These are phyloP conservation scores for Equus quagga DNA, from an alignment of 2,113 vertebrate genomes.

Conservation along the genomic window DNA sequence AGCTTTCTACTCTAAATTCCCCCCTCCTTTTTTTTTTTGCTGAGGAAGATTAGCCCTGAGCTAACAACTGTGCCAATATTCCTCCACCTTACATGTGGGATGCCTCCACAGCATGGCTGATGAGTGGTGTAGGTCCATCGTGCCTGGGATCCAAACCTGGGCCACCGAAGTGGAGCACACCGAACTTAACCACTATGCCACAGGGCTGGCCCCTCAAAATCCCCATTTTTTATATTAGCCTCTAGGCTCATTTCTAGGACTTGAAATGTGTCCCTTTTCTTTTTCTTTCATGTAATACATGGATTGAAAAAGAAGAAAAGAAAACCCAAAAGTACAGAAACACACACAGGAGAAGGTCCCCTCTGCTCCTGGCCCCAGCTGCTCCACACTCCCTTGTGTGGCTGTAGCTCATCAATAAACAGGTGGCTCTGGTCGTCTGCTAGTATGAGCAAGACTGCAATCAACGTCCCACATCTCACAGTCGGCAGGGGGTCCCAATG, in stretches of 20 bases:
- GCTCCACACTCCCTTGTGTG: accelerated
- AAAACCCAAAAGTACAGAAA: not conserved
- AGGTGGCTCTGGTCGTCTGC: not conserved
- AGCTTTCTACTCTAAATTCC: not conserved
- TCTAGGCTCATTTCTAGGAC: not conserved
- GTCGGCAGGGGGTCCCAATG: accelerated
- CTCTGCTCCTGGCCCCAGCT: not conserved
- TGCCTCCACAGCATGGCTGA: too few relatives aligned
- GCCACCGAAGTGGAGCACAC: too few relatives aligned
- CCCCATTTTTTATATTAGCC: not conserved
- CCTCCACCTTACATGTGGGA: too few relatives aligned
- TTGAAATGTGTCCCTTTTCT: not conserved
- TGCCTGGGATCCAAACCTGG: too few relatives aligned
- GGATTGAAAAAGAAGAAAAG: not conserved
- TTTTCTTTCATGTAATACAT: not conserved
- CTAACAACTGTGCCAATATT: too few relatives aligned
- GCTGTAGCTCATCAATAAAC: not conserved
- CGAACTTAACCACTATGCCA: too few relatives aligned
- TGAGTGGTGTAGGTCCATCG: too few relatives aligned
- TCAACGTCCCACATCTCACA: not conserved
- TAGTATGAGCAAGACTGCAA: not conserved
- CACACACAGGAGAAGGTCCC: not conserved
- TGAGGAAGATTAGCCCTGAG: too few relatives aligned
- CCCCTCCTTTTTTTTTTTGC: too few relatives aligned
- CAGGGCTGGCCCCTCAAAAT: not conserved